Base-by-base conservation (phyloP, 2,797 vertebrate species). In the Acestrorhynchus altus region DNA sequence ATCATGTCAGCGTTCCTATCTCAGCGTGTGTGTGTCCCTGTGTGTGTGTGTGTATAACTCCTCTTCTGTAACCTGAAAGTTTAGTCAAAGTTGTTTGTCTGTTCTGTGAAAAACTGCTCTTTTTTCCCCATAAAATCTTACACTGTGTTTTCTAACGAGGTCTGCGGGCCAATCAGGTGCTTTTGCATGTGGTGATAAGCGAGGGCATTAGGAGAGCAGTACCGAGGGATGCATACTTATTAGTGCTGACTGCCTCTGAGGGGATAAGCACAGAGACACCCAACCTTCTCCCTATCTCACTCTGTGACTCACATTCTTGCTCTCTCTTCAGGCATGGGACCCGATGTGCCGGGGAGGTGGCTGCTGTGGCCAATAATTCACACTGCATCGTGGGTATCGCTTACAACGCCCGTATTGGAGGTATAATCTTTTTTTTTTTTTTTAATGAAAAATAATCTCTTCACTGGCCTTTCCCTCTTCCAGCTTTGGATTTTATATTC, bases 281-380 rank as follows among this genome's bases (percentile, higher is more conserved):
- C 12, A 9, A 13, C 35, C 15, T 39, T 39, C 10, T 15, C n/a
- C 20, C 61, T 24, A 13, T 44, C n/a, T 64, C 61, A 18, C 12
- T 52, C 66, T 51, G 13, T 51, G 46, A 51, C 28, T 69, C 42
- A 47, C 22, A 47, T 72, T 54, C n/a, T 54, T 42, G 51, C 40
- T 61, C 54, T 56, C 60, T 82, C 65, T 84, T 26, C 71, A 97
- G 96, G 83, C 96, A 97, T 0, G 96, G 96, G 63, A 97, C 96
- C 0, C 94, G 95, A 26, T 98, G 96, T 26, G 96, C 96, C 0
- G 96, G 96, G 12, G 94, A 95, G 73, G 96, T 93, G 61, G 96
- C 96, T 0, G 96, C 96, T 0, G 86, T 59, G 0, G 95, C 95
- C 22, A 95, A 96, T 90, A 97, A 97, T 24, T 80, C 79, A 0